Conservation (phyloP, 2,888 invertebrate species). For the Drosophila nigricruria region DNA sequence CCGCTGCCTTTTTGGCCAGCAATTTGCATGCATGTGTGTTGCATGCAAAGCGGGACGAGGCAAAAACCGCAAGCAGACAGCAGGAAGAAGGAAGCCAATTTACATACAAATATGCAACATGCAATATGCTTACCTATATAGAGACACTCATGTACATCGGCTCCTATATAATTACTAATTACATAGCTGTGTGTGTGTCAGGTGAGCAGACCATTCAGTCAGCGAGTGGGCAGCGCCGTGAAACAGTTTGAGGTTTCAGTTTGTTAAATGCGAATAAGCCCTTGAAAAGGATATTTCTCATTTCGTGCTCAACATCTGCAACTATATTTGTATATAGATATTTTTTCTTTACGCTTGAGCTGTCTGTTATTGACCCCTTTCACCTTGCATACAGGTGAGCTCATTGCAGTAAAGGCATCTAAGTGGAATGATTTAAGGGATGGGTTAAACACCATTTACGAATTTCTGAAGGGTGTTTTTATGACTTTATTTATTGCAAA, state of each 20-base stretch:
- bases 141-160: slow-evolving; percentile 2
- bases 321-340: background rate
- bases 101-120: slow-evolving; percentile 32
- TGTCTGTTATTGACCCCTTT: slow-evolving; percentile 1
- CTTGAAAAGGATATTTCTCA: background rate
- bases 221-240: slow-evolving; percentile 8
- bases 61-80: slow-evolving; percentile 67
- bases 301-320: background rate
- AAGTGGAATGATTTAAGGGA: background rate
- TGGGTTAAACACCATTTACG: background rate
- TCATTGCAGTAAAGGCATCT: background rate
- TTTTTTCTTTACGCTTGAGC: background rate
- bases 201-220: slow-evolving; percentile 13
- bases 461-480: background rate
- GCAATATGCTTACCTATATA: slow-evolving; percentile 21
- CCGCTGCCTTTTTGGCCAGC: slow-evolving; percentile 51
- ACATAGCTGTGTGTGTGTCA: slow-evolving; percentile 27
- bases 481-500: background rate
- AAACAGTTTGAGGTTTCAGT: slow-evolving; percentile 3
- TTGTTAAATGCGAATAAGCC: background rate
- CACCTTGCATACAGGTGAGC: slow-evolving; percentile 2
- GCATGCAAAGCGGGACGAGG: slow-evolving; percentile 60
- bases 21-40: slow-evolving; percentile 53
- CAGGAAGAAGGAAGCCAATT: slow-evolving; percentile 60
- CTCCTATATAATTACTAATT: slow-evolving; percentile 32